phyloP scores from a whole-genome alignment of 2,797 vertebrate genomes.

The Eurystomus glaucurus region DNA sequence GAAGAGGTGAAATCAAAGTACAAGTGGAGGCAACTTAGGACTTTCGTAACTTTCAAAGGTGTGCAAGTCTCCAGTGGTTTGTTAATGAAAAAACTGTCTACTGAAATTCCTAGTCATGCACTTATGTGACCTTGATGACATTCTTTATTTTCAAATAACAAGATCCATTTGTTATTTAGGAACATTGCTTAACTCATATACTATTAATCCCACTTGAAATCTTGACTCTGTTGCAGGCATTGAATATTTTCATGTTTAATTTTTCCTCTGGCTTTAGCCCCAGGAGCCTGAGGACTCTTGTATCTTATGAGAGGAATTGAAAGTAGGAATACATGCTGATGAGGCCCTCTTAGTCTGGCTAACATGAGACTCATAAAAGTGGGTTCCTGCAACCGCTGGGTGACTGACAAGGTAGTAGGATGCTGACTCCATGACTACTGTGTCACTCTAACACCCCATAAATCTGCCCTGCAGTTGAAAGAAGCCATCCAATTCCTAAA shows the following conservation, averaged over 20 bases:
- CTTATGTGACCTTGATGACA: not conserved
- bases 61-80: not conserved
- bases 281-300: not conserved
- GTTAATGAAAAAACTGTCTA: not conserved
- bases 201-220: not conserved
- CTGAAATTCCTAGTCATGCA: not conserved
- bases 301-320: not conserved
- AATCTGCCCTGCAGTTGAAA: not conserved
- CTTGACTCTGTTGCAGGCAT: not conserved
- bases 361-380: not conserved
- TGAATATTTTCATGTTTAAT: not conserved
- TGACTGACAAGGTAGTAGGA: not conserved
- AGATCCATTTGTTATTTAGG: not conserved
- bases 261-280: not conserved
- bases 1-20: not conserved
- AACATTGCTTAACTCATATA: not conserved
- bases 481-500: not conserved
- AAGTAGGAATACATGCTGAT: not conserved
- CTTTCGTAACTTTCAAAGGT: conserved; percentile 46
- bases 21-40: not conserved
- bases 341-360: not conserved
- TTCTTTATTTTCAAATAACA: not conserved
- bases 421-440: not conserved
- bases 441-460: not conserved
- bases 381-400: not conserved